Evolutionary conservation across 2,113 vertebrate species (phyloP).

Genomic region (Cromileptes altivelis): DNA sequence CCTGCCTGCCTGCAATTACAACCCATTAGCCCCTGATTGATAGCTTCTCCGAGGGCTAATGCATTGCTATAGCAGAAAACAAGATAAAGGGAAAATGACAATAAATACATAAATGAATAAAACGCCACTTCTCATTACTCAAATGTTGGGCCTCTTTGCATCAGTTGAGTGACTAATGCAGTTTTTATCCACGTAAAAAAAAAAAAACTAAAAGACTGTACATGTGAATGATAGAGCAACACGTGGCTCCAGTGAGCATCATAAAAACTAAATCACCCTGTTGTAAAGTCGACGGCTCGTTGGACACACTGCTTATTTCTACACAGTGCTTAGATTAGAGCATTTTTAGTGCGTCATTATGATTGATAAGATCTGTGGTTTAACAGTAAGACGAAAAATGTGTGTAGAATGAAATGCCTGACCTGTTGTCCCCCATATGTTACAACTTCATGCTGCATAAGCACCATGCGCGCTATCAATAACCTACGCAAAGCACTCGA

Average conservation of each 20-base stretch:
- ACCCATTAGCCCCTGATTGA: slow-evolving; percentile 78
- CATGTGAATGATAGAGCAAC: background rate
- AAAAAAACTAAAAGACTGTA: slow-evolving; percentile 6
- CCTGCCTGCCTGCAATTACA: slow-evolving; percentile 73
- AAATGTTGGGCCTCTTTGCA: slow-evolving; percentile 29
- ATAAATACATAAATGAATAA: slow-evolving; percentile 76
- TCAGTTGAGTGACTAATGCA: slow-evolving; percentile 37
- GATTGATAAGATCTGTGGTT: slow-evolving; percentile 68
- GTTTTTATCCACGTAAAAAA: slow-evolving; percentile 14
- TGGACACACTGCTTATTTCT: slow-evolving; percentile 39
- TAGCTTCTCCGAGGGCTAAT: slow-evolving; percentile 77
- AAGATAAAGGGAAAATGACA: slow-evolving; percentile 71
- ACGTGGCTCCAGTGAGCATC: background rate
- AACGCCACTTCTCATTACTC: slow-evolving; percentile 68
- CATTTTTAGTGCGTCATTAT: background rate
- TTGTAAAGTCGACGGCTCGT: background rate
- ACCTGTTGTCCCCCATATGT: slow-evolving; percentile 1
- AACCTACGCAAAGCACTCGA: slow-evolving; percentile 31
- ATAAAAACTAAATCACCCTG: background rate
- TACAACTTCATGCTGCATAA: slow-evolving; percentile 12
- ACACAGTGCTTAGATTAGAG: slow-evolving; percentile 21
- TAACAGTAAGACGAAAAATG: slow-evolving; percentile 51
- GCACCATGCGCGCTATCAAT: slow-evolving; percentile 20
- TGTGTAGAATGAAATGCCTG: background rate
- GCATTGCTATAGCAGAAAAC: slow-evolving; percentile 68